Conservation (phyloP, 2,888 invertebrate genomes). For the Fragum sueziense region DNA sequence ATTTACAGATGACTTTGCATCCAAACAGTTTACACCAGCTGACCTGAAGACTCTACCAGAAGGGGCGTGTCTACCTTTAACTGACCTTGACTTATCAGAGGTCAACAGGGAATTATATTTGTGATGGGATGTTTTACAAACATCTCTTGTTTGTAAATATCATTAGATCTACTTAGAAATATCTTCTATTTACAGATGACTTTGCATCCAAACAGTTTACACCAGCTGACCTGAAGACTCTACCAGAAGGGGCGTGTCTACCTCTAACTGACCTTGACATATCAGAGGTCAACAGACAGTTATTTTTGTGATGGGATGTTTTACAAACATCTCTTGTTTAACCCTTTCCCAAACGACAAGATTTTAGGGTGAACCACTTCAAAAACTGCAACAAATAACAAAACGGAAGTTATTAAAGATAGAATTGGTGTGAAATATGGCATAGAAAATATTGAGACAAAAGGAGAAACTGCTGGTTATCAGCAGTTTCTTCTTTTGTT, state of each 20-base stretch:
- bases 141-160: no score
- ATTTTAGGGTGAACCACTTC: no score
- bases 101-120: slow-evolving; percentile 73
- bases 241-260: slow-evolving; percentile 72
- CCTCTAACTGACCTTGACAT: slow-evolving; percentile 79
- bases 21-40: slow-evolving; percentile 60
- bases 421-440: no score
- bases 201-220: slow-evolving; percentile 47
- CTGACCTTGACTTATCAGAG: slow-evolving; percentile 78
- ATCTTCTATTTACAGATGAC: slow-evolving; percentile 75
- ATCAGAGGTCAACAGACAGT: slow-evolving; percentile 73
- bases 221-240: slow-evolving; percentile 55
- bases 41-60: slow-evolving; percentile 29
- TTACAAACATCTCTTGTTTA: no score
- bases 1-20: slow-evolving; percentile 69
- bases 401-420: no score
- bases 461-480: neutral
- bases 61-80: slow-evolving; percentile 77
- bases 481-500: no score
- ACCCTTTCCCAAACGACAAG: no score
- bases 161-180: no score
- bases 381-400: no score
- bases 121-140: no score
- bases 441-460: no score
- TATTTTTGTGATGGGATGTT: slow-evolving; percentile 67